Base-by-base conservation (phyloP, 2,888 invertebrate genomes). In the Psylliodes chrysocephalus region DNA sequence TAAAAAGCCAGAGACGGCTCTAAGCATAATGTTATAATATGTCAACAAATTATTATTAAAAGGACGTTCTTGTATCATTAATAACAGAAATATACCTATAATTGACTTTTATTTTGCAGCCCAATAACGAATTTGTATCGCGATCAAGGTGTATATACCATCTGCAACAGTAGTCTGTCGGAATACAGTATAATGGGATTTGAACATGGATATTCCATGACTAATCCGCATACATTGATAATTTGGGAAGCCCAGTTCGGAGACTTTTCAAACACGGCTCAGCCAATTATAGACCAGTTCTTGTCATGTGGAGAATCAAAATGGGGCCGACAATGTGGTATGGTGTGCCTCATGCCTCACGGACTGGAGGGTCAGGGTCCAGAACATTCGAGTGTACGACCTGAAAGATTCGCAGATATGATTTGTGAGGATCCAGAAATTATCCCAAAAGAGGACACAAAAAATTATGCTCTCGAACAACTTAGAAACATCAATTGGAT, bases 161-260 rank as follows among this genome's bases (percentile, higher is more conserved):
- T 98, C 14, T 97, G 96, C 84, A 99, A 99, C 88, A 98, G 97
- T 79, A 97, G 97, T 8, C 89, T 99, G 46, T 98, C 98, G 4
- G 99, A 99, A 86, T 99, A 94, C 80, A 97, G 88, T 72, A 89
- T 89, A 62, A 83, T 89, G 84, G 98, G 98, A 1, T 73, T 71
- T 54, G 71, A 73, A 46, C 69, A 67, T 19, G 69, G 98, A 47
- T 99, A 95, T 84, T 96, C 97, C 0, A 94, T 98, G 89, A 95
- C 96, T 54, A 96, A 98, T 84, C 98, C 98, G 5, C 96, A 98
- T 84, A 94, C 96, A 0, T 84, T 99, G 73, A 96, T 98, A 0
- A 88, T 93, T 68, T 99, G 98, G 98, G 98, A 99, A 85, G 99
- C 98, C 0, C 98, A 99, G 84, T 99, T 99, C 83, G 99, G 98